Conservation (phyloP, 2,888 invertebrate genomes). For the Hoplodrina ambigua region DNA sequence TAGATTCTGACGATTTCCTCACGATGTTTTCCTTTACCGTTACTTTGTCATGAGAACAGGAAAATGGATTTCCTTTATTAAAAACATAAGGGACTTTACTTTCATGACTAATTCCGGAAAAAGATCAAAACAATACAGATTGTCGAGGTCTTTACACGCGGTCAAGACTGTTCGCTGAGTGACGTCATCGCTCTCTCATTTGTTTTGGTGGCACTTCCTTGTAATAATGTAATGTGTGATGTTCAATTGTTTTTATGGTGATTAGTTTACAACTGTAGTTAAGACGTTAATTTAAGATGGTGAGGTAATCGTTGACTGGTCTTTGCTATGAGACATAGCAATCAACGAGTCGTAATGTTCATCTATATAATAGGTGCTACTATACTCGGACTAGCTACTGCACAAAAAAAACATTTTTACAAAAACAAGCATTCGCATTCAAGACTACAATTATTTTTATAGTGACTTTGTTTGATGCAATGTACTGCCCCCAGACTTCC, state of each 20-base stretch:
- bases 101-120: slow-evolving; percentile 46
- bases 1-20: background rate
- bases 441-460: too few relatives aligned
- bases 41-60: background rate
- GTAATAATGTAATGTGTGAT: slow-evolving; percentile 1
- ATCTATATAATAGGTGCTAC: too few relatives aligned
- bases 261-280: slow-evolving; percentile 21
- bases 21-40: background rate
- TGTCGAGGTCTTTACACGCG: slow-evolving; percentile 9
- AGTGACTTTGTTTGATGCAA: too few relatives aligned
- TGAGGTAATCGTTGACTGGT: slow-evolving; percentile 16
- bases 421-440: too few relatives aligned
- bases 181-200: slow-evolving; percentile 26
- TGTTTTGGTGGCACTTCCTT: slow-evolving; percentile 19
- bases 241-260: slow-evolving; percentile 37
- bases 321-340: background rate
- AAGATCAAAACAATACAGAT: slow-evolving; percentile 27
- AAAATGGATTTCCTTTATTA: slow-evolving; percentile 5
- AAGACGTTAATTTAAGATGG: background rate
- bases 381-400: too few relatives aligned
- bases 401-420: too few relatives aligned
- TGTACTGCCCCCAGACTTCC: too few relatives aligned
- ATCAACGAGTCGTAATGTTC: background rate
- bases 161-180: slow-evolving; percentile 4
- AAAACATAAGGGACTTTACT: slow-evolving; percentile 33